phyloP scores from a whole-genome alignment of 2,113 vertebrate species.

The Prolemur simus region DNA sequence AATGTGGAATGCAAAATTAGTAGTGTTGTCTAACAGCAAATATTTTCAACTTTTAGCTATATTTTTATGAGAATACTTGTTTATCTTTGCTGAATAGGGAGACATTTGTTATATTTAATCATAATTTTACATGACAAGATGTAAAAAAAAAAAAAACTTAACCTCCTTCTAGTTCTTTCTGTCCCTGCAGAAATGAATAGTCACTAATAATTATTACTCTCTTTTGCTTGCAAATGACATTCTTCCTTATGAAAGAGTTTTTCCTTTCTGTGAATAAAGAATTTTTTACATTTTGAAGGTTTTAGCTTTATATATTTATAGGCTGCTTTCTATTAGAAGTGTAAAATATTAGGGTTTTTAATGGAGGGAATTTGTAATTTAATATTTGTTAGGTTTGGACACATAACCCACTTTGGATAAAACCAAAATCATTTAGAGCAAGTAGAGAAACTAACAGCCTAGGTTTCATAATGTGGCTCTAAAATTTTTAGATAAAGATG shows the following conservation, averaged over 20 bases:
- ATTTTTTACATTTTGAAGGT: background rate
- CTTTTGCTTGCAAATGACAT: background rate
- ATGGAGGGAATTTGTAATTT: constrained; percentile 63
- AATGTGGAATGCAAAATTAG: background rate
- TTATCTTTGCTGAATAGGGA: background rate
- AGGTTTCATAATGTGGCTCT: constrained; percentile 10
- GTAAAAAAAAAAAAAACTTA: background rate
- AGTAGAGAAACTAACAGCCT: constrained; percentile 1
- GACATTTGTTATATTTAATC: background rate
- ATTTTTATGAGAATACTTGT: background rate
- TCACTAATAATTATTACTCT: background rate
- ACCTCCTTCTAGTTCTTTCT: background rate
- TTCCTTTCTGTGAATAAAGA: background rate
- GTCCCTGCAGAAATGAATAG: background rate
- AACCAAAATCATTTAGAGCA: constrained; percentile 55
- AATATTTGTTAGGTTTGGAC: constrained; percentile 51
- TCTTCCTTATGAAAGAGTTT: background rate
- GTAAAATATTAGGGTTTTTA: constrained; percentile 64
- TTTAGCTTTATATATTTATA: constrained; percentile 73
- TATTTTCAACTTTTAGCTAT: background rate
- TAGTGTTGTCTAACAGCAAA: background rate
- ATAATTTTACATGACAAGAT: background rate
- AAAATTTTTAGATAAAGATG: background rate
- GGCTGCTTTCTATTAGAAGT: constrained; percentile 41
- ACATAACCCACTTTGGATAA: constrained; percentile 29